phyloP scores from a whole-genome alignment of 2,888 invertebrate genomes.

The Leptinotarsa tumamoca region DNA sequence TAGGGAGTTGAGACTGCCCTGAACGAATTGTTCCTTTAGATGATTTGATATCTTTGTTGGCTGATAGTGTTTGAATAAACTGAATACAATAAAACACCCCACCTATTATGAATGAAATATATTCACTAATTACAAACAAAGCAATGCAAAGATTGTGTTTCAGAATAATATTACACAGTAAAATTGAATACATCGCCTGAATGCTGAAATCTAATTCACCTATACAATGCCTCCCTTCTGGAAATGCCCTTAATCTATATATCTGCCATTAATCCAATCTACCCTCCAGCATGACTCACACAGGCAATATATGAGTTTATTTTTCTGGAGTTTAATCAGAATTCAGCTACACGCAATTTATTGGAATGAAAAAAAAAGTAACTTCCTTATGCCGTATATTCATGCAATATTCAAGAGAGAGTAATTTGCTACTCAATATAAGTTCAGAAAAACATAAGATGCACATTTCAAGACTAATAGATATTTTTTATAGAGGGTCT shows the following conservation, averaged over 20 bases:
- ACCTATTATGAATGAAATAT: too few relatives aligned
- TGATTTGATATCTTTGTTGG: too few relatives aligned
- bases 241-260: background rate
- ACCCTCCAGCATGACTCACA: background rate
- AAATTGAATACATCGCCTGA: background rate
- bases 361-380: background rate
- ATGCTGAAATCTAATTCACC: slow-evolving; percentile 5
- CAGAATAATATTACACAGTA: background rate
- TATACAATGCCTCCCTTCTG: background rate
- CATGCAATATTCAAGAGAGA: background rate
- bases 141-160: background rate
- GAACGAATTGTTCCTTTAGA: too few relatives aligned
- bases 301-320: background rate
- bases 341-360: background rate
- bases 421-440: background rate
- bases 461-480: too few relatives aligned
- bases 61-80: too few relatives aligned
- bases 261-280: background rate
- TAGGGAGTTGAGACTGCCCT: too few relatives aligned
- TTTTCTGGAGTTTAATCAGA: background rate
- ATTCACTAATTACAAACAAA: too few relatives aligned
- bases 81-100: too few relatives aligned
- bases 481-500: too few relatives aligned
- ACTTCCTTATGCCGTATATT: background rate
- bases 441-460: too few relatives aligned